Evolutionary conservation across 1,140 invertebrate genomes (phyloP).

Genomic region (Meloidogyne chitwoodi): DNA sequence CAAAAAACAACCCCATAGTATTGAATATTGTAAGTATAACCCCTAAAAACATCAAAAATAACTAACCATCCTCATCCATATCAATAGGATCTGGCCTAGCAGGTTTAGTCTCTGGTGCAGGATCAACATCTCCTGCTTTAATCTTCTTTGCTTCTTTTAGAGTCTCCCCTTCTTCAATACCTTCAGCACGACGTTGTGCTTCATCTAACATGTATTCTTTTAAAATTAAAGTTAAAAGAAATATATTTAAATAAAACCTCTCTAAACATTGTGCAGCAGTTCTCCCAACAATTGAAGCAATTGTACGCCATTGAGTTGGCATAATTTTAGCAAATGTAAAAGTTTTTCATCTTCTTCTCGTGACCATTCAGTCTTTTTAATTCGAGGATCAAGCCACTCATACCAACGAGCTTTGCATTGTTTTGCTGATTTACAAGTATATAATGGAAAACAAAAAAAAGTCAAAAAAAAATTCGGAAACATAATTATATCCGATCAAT

Average conservation of each 20-base stretch:
- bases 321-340: constrained; percentile 95
- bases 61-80: constrained; percentile 96
- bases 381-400: constrained; percentile 96
- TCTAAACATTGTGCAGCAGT: constrained; percentile 97
- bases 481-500: no score
- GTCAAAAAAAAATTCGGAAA: no score
- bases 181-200: constrained; percentile 94
- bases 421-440: constrained; percentile 97
- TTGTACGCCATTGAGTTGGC: constrained; percentile 99
- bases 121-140: constrained; percentile 97
- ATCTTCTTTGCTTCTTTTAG: constrained; percentile 89
- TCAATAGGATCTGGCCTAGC: constrained; percentile 98
- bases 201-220: constrained; percentile 73
- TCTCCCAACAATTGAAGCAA: constrained; percentile 94
- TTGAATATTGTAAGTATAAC: no score
- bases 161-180: constrained; percentile 72
- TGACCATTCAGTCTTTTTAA: constrained; percentile 99
- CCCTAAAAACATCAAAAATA: no score
- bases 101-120: constrained; percentile 98
- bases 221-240: neutral
- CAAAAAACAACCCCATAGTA: no score
- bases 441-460: constrained; percentile 86
- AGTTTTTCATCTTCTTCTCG: constrained; percentile 98
- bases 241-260: constrained; percentile 65
- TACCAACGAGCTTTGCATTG: constrained; percentile 98